A percentile compares a stretch with the other conserved stretches of the same genome.
Conservation (phyloP, 2,888 invertebrate species). For the Platerodrilus igneus region DNA sequence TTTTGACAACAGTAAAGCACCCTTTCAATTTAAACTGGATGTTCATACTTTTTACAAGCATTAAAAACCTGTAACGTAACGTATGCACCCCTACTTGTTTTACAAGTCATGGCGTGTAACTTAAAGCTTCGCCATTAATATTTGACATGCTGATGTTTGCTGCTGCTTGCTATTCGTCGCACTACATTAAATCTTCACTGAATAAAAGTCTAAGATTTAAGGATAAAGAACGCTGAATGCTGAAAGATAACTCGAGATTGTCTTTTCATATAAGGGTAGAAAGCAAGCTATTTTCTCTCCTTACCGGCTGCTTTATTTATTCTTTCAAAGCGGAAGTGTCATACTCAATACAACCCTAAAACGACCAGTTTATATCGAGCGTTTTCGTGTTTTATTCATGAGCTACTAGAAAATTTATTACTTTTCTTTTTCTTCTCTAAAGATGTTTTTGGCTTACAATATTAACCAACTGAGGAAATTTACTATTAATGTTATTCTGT, state of each 20-base stretch:
- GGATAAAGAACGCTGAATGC: slow-evolving; percentile 21
- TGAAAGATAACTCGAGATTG: slow-evolving; percentile 22
- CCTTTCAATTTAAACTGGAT: too few relatives aligned
- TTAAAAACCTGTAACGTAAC: too few relatives aligned
- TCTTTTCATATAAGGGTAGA: slow-evolving; percentile 23
- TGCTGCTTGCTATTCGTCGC: slow-evolving; percentile 20
- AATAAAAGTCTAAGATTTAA: slow-evolving; percentile 23
- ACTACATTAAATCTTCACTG: slow-evolving; percentile 21
- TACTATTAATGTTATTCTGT: too few relatives aligned
- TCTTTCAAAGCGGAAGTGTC: slow-evolving; percentile 19
- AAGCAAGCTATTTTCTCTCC: too few relatives aligned
- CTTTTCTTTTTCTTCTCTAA: too few relatives aligned
- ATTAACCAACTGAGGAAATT: too few relatives aligned
- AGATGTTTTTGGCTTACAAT: too few relatives aligned
- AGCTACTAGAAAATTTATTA: slow-evolving; percentile 3
- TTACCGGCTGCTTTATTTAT: slow-evolving; percentile 18
- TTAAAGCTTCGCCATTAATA: slow-evolving; percentile 19
- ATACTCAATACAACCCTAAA: slow-evolving; percentile 13
- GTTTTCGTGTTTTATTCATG: slow-evolving; percentile 19
- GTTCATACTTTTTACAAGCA: too few relatives aligned
- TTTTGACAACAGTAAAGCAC: too few relatives aligned
- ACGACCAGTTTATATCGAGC: slow-evolving; percentile 12
- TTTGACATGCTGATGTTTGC: slow-evolving; percentile 23
- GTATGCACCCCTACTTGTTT: slow-evolving; percentile 23
- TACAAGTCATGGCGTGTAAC: slow-evolving; percentile 17